Base-by-base conservation (phyloP, 64 coral and sea anemone genomes). In the Trachythela sp. region DNA sequence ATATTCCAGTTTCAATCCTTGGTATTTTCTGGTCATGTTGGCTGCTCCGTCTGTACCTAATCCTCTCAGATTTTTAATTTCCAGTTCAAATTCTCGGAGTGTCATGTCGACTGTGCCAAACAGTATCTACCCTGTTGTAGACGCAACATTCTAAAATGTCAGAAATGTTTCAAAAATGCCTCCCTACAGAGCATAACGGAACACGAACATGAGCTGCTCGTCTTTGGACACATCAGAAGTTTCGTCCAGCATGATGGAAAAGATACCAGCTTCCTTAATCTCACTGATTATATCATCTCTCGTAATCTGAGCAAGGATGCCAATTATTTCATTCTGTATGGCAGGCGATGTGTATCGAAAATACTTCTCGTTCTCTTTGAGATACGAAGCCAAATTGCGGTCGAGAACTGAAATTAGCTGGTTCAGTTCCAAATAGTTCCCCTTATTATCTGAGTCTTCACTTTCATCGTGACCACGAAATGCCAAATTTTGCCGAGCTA, bases 321-420 rank as follows among this genome's bases (percentile, higher is more conserved):
- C 64, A 32, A 70, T 70, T 22, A 70, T 70, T 32, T 70, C 64
- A 70, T 70, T 70, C 64, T 70, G 64, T 22, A 70, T 70, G 20
- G 18, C 20, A 26, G 64, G 64, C 20, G 64, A 70, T 26, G 64
- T 70, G 64, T 70, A 70, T 32, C 24, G 18, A 32, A 7, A 22
- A 26, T 32, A 26, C 64, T 22, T 26, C 30, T 70, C 30, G 18
- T 70, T 32, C 20, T 32, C 30, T 70, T 22, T 70, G 20, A 70
- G 30, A 32, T 70, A 32, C 20, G 64, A 70, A 32, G 64, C 64
- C 64, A 70, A 26, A 32, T 26, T 32, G 18, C 7, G 8, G 30
- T 70, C 64, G 64, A 26, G 24, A 22, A 22, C 30, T 70, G 64
- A 22, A 8, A 70, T 70, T 70, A 70, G 64, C 64, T 70, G 18